Evolutionary conservation across 2,888 invertebrate genomes (phyloP), one percentile per base, ranked within the genome.

Genomic region (Heliconius cydno): DNA sequence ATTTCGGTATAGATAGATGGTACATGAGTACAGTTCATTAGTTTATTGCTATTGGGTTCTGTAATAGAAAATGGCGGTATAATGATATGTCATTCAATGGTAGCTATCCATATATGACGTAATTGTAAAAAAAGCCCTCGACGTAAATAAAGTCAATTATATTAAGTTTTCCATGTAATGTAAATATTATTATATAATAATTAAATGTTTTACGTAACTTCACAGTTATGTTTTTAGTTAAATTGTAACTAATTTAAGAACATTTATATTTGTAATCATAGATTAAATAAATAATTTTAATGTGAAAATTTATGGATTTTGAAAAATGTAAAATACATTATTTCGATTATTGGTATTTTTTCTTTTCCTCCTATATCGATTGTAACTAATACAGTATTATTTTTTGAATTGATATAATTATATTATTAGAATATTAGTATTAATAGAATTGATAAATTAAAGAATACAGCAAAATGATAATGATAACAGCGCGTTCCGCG

Each of bases 211-310:
- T 52, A 72, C 67, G 34, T 70, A 71, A 76, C 68, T 41, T 63
- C 68, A 68, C 38, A 52, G 70, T 67, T 76, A 76, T 78, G 70
- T 70, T 15, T 70, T 75, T 78, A 78, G 66, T 75, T 74, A 78
- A 76, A 80, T 77, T 78, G 75, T 79, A 82, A 79, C 68, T 81
- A 76, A 77, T 84, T 82, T 88, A 87, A 88, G 89, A 88, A 91
- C 88, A 88, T 87, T 87, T 94, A 94, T 93, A 94, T 94, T 94
- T 94, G 89, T 94, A 94, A 94, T 91, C 90, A 85, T 91, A 91
- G 87, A 85, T 85, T 88, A 87, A 84, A 68, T 38, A 5, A 38
- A 86, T 88, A 77, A 65, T 82, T 79, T 81, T 82, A 86, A 70
- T 88, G 87, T 80, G 65, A 76, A 84, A 81, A 88, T 88, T 87